These are phyloP conservation scores for Lysandra bellargus DNA, from an alignment of 2,888 invertebrate genomes.

Conservation along the genomic window DNA sequence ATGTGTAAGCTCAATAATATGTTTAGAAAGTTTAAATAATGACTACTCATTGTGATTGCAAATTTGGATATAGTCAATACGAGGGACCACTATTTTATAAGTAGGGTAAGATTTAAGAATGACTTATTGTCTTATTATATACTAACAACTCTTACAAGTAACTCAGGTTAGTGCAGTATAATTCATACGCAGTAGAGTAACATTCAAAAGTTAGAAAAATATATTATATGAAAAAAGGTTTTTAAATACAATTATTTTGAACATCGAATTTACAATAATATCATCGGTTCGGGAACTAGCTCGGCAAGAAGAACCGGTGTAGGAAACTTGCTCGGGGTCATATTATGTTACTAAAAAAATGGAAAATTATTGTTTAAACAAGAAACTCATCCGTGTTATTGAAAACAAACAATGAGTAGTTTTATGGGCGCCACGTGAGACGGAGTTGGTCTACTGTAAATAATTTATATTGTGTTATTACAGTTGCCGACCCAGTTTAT, in stretches of 20 bases:
- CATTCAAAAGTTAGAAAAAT: neutral
- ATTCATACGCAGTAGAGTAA: neutral
- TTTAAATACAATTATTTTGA: too few relatives aligned
- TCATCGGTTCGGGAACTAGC: too few relatives aligned
- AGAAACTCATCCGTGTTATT: too few relatives aligned
- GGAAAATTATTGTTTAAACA: too few relatives aligned
- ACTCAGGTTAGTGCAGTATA: neutral
- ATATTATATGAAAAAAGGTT: too few relatives aligned
- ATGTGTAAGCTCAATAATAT: neutral
- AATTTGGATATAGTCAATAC: slow-evolving; percentile 8
- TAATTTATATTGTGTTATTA: neutral
- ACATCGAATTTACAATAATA: too few relatives aligned
- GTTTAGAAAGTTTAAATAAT: slow-evolving; percentile 18
- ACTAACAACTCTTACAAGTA: neutral
- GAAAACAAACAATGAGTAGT: neutral
- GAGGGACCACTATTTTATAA: slow-evolving; percentile 2
- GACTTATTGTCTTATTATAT: slow-evolving; percentile 14
- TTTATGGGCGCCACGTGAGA: neutral
- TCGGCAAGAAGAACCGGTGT: too few relatives aligned
- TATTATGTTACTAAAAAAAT: too few relatives aligned
- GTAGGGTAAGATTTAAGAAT: neutral
- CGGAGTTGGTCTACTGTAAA: neutral
- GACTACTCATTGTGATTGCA: neutral
- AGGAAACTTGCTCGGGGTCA: too few relatives aligned
- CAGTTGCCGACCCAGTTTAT: neutral